Evolutionary conservation across 2,113 vertebrate species (phyloP), one percentile per base, ranked within the genome.

Genomic region (Perca schrenkii): DNA sequence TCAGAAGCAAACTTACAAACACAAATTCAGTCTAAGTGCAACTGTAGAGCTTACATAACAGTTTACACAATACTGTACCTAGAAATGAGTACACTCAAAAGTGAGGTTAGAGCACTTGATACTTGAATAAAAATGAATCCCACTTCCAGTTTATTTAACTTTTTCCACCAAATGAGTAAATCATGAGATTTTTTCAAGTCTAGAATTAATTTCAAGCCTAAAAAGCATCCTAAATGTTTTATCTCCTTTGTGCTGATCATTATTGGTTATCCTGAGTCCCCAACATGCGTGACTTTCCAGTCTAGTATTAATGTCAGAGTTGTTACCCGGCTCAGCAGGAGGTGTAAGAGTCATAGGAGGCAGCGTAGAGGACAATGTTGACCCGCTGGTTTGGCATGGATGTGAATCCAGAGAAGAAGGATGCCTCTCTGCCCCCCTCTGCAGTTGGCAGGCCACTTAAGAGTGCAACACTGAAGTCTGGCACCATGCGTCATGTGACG

Each of bases 321-420:
- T 79, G 76, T 95, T 95, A 96, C 95, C 95, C 79, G 94, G 89
- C 89, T 94, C 93, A 92, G 91, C 89, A 86, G 94, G 92, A 93
- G 93, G 92, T 86, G 92, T 92, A 80, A 95, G 93, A 93, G 95
- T 91, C 95, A 96, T 95, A 94, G 88, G 92, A 91, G 71, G 88
- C 88, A 79, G 80, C 53, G 84, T 76, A 52, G 83, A 92, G 86
- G 79, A 89, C 78, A 66, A 57, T 67, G 91, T 74, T 67, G 90
- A 89, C 78, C 93, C 67, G 71, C 89, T 91, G 83, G 76, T 84
- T 87, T 91, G 86, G 81, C 92, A 94, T 94, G 75, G 91, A 93
- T 82, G 87, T 85, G 76, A 82, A 54, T 86, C 76, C 86, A 77
- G 69, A 89, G 82, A 56, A 84, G 82, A 86, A 80, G 64, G 63